Evolutionary conservation across 2,797 vertebrate species (phyloP).

Genomic region (Naso thynnoides): DNA sequence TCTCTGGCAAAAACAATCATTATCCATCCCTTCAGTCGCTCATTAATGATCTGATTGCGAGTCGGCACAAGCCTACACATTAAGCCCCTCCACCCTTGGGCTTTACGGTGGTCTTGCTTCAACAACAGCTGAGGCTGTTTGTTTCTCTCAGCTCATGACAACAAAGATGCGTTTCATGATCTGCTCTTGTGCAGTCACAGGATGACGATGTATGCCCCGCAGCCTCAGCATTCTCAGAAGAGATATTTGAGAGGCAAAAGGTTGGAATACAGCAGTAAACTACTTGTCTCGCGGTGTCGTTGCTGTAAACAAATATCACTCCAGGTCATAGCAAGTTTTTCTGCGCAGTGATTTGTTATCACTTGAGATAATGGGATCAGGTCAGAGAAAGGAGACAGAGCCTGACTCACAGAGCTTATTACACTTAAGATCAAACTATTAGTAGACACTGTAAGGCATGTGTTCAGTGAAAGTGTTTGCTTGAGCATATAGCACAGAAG

Average conservation of each 20-base stretch:
- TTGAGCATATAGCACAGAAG: background rate
- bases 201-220: background rate
- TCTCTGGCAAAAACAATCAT: too few relatives aligned
- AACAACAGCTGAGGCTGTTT: background rate
- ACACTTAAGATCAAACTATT: conserved; percentile 6
- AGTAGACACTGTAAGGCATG: background rate
- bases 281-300: conserved; percentile 24
- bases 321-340: conserved; percentile 12
- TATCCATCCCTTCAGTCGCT: too few relatives aligned
- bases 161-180: conserved; percentile 20
- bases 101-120: background rate
- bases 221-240: conserved; percentile 18
- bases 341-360: conserved; percentile 8
- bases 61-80: too few relatives aligned
- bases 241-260: conserved; percentile 22
- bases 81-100: background rate
- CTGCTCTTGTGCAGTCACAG: conserved; percentile 7
- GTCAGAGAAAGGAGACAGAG: background rate
- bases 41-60: too few relatives aligned
- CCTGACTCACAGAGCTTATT: background rate
- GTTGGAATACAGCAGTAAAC: conserved; percentile 10
- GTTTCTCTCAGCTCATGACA: background rate
- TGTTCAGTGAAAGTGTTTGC: background rate
- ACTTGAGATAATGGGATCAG: conserved; percentile 3
- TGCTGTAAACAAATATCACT: conserved; percentile 10